phyloP scores from a whole-genome alignment of 2,113 vertebrate species.

The Porphyrio hochstetteri region DNA sequence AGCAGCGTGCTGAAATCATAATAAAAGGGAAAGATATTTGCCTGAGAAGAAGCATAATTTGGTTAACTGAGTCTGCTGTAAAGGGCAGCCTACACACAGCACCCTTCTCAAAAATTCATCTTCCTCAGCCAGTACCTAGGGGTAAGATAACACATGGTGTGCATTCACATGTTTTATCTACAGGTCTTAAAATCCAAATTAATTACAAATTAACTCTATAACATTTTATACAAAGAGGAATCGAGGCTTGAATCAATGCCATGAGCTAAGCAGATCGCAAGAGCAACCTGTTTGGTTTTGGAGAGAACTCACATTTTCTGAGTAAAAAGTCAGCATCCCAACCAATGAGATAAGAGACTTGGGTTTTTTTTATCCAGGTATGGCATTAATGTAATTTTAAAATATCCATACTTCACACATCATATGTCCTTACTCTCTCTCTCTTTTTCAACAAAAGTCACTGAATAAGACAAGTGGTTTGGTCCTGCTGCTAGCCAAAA shows the following conservation, averaged over 20 bases:
- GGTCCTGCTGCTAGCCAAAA: neutral
- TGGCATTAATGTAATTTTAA: neutral
- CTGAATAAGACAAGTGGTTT: neutral
- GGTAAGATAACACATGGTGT: neutral
- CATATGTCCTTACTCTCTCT: neutral
- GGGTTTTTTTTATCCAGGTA: neutral
- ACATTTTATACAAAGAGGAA: neutral
- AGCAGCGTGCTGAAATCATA: slow-evolving; percentile 66
- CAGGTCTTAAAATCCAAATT: neutral
- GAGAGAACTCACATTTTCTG: neutral
- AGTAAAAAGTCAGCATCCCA: neutral
- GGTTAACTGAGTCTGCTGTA: neutral
- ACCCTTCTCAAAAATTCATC: neutral
- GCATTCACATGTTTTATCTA: neutral
- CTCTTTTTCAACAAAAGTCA: neutral
- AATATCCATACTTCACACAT: neutral
- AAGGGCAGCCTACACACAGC: neutral
- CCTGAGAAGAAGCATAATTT: neutral
- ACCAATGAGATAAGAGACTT: neutral
- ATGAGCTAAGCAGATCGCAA: neutral
- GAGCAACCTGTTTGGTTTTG: neutral
- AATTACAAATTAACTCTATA: neutral
- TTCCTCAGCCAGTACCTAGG: neutral
- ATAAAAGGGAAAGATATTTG: slow-evolving; percentile 6
- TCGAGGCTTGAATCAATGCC: neutral